phyloP scores from a whole-genome alignment of 2,797 vertebrate genomes.

The Coreius guichenoti region DNA sequence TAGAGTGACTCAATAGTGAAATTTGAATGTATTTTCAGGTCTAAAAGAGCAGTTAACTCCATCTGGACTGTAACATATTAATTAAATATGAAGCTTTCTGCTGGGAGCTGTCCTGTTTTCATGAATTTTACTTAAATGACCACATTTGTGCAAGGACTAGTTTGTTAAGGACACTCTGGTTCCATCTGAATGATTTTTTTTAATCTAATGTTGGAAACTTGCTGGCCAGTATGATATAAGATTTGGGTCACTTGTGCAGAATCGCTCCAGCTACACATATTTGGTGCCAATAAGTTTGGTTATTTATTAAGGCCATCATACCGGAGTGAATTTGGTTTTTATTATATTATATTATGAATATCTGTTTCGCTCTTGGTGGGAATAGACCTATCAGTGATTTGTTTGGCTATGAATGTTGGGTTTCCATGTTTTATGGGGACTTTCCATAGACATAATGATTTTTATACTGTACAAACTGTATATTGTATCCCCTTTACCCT shows the following conservation, averaged over 20 bases:
- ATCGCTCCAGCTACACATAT: neutral
- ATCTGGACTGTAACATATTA: neutral
- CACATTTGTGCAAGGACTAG: constrained; percentile 9
- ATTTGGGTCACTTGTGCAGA: neutral
- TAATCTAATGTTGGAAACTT: neutral
- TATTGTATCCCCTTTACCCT: neutral
- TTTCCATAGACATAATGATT: neutral
- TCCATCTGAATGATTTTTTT: neutral
- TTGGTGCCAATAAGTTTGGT: neutral
- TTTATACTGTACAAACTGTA: neutral
- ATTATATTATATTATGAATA: neutral
- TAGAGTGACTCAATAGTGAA: neutral
- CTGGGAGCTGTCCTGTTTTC: constrained; percentile 40
- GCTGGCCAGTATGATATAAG: neutral
- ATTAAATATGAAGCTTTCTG: constrained; percentile 50
- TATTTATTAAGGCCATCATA: neutral
- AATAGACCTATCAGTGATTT: neutral
- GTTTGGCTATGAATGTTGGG: neutral
- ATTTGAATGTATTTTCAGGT: constrained; percentile 12
- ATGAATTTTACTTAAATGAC: constrained; percentile 36
- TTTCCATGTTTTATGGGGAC: too few species aligned
- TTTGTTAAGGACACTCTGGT: neutral
- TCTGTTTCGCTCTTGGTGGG: neutral
- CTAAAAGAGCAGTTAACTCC: neutral
- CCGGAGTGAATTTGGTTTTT: neutral